Conservation (phyloP, 2,797 vertebrate species). For the Cyprinodon diabolis region DNA sequence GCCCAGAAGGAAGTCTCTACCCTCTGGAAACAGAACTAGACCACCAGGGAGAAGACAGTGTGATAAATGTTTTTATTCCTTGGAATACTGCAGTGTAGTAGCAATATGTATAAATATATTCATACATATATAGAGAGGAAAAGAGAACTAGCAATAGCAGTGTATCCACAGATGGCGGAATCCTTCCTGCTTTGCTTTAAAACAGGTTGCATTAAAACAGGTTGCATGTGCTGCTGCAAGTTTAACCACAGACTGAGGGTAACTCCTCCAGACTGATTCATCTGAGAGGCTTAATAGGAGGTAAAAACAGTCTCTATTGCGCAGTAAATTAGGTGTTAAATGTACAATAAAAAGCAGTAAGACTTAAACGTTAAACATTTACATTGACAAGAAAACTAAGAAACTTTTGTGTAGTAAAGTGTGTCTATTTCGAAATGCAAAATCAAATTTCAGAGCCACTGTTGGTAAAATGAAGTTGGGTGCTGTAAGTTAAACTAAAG, state of each 20-base stretch:
- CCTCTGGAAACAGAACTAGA: slow-evolving; percentile 23
- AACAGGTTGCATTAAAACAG: slow-evolving; percentile 6
- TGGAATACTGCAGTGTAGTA: neutral
- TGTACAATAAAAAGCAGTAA: neutral
- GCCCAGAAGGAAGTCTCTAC: slow-evolving; percentile 40
- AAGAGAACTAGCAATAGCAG: neutral
- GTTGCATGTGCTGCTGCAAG: slow-evolving; percentile 23
- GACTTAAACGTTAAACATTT: neutral
- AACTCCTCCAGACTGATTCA: slow-evolving; percentile 18
- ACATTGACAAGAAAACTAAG: no score
- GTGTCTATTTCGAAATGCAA: neutral
- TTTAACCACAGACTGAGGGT: slow-evolving; percentile 18
- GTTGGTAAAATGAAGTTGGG: neutral
- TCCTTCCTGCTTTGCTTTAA: slow-evolving; percentile 9
- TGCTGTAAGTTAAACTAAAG: neutral
- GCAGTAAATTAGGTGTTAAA: neutral
- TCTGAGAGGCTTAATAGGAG: neutral
- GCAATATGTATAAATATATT: neutral
- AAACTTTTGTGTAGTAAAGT: neutral
- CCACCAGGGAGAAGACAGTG: slow-evolving; percentile 1
- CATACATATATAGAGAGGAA: no score
- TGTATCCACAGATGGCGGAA: slow-evolving; percentile 8
- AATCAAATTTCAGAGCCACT: neutral
- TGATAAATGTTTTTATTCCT: slow-evolving; percentile 4
- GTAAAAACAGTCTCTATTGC: neutral